These are phyloP conservation scores for Paelopatides confundens DNA, from an alignment of 53 echinoderm and acorn worm species.

Conservation along the genomic window DNA sequence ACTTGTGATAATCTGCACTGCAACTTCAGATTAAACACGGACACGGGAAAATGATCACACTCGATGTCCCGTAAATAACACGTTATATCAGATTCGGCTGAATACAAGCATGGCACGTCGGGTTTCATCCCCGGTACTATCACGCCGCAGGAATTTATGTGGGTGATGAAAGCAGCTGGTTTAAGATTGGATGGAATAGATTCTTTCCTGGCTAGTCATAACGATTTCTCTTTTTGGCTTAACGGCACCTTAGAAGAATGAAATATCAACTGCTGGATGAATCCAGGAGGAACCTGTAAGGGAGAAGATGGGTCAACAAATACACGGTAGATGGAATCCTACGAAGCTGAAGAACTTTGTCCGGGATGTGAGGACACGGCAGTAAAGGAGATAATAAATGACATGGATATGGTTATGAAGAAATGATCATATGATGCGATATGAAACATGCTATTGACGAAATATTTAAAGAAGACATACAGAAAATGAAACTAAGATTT, in stretches of 20 bases:
- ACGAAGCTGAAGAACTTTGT: neutral
- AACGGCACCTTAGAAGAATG: neutral
- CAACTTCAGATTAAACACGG: constrained; percentile 7
- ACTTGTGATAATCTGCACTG: constrained; percentile 1
- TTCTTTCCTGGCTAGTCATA: constrained; percentile 17
- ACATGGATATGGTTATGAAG: neutral
- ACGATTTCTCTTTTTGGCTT: constrained; percentile 16
- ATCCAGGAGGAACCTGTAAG: neutral
- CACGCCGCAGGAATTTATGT: neutral
- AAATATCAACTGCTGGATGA: neutral
- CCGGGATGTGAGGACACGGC: neutral
- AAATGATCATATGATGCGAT: too few species aligned
- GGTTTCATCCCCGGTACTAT: neutral
- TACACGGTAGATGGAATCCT: neutral
- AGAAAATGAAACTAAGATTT: too few species aligned
- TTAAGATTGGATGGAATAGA: neutral
- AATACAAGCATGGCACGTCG: neutral
- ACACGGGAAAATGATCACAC: constrained; percentile 14
- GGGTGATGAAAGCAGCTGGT: neutral
- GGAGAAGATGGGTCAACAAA: neutral
- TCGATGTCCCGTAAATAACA: neutral
- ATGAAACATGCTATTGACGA: too few species aligned
- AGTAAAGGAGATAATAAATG: neutral
- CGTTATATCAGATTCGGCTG: neutral
- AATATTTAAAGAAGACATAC: too few species aligned